phyloP scores from a whole-genome alignment of 2,797 vertebrate genomes.

The Neomorphus geoffroyi region DNA sequence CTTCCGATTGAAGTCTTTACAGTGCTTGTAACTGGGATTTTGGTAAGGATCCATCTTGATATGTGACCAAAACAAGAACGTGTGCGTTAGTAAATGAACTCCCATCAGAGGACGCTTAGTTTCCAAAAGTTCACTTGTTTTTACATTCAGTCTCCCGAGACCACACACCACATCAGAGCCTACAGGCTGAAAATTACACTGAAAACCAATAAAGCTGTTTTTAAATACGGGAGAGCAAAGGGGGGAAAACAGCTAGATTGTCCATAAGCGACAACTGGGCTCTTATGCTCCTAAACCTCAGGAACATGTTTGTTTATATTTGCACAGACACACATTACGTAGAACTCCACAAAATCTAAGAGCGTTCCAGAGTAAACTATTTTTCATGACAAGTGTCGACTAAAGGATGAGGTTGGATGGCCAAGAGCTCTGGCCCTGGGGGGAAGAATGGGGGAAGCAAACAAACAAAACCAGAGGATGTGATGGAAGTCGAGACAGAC shows the following conservation, averaged over 20 bases:
- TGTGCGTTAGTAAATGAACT: background rate
- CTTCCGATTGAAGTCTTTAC: background rate
- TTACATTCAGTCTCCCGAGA: constrained; percentile 49
- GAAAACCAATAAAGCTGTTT: constrained; percentile 14
- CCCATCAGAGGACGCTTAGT: background rate
- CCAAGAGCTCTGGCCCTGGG: constrained; percentile 22
- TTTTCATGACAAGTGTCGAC: constrained; percentile 22
- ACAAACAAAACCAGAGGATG: constrained; percentile 53
- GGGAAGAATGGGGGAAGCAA: background rate
- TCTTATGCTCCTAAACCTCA: background rate
- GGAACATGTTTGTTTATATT: background rate
- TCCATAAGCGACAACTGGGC: constrained; percentile 40
- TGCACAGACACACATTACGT: constrained; percentile 46
- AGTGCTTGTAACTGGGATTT: background rate
- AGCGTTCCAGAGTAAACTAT: constrained; percentile 19
- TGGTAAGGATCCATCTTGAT: constrained; percentile 1
- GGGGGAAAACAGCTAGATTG: constrained; percentile 11
- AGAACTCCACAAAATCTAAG: constrained; percentile 46
- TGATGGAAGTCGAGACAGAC: constrained; percentile 65
- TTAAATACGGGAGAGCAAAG: constrained; percentile 25
- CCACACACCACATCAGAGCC: background rate
- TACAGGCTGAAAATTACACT: background rate
- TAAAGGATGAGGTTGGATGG: constrained; percentile 41
- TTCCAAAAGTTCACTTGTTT: background rate
- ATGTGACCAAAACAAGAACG: background rate